Evolutionary conservation across 2,797 vertebrate species (phyloP).

Genomic region (Glossophaga mutica): DNA sequence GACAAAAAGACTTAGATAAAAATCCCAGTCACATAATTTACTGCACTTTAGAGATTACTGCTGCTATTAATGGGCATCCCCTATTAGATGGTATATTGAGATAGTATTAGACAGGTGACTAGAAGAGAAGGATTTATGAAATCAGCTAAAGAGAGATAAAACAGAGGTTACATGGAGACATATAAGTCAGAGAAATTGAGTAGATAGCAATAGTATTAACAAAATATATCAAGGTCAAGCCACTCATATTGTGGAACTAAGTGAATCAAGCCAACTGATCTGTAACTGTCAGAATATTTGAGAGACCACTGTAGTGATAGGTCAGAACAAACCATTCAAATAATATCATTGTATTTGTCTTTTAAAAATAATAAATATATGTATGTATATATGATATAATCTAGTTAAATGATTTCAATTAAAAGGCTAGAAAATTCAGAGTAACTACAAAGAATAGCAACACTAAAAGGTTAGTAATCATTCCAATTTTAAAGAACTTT

Average conservation of each 20-base stretch:
- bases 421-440: background rate
- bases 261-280: constrained; percentile 41
- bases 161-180: constrained; percentile 56
- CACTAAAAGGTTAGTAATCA: background rate
- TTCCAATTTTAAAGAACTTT: background rate
- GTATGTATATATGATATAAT: background rate
- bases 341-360: background rate
- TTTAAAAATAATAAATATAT: background rate
- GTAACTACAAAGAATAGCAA: background rate
- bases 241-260: constrained; percentile 37
- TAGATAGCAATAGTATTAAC: constrained; percentile 62
- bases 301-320: background rate
- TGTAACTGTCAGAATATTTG: constrained; percentile 53
- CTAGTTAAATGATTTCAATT: background rate
- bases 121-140: constrained; percentile 71
- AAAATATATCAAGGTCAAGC: constrained; percentile 72
- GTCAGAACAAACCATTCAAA: background rate
- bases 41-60: constrained; percentile 58
- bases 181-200: constrained; percentile 66
- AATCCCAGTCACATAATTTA: constrained; percentile 68
- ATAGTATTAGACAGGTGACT: constrained; percentile 58
- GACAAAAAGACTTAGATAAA: constrained; percentile 59
- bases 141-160: constrained; percentile 59
- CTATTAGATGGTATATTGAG: constrained; percentile 64
- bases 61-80: constrained; percentile 62